Percentiles rank a stretch among this genome's conserved stretches.
phyloP scores from a whole-genome alignment of 2,113 vertebrate genomes.

The rabbit (Oryctolagus cuniculus) region mOryCun1.1 NC_091447.1:41406501-41407000 shows the following conservation, averaged over 20 bases:
- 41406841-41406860: background rate
- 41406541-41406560: slow-evolving; percentile 30
- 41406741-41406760: slow-evolving; percentile 61
- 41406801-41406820: slow-evolving; percentile 32
- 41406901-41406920: slow-evolving; percentile 18
- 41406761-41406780: slow-evolving; percentile 48
- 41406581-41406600: slow-evolving; percentile 29
- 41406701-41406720: slow-evolving; percentile 52
- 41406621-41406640: background rate
- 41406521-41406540: slow-evolving; percentile 58
- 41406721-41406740: slow-evolving; percentile 50
- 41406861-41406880: background rate
- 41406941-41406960: background rate
- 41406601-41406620: background rate
- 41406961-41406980: slow-evolving; percentile 41
- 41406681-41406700: slow-evolving; percentile 26
- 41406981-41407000: slow-evolving; percentile 25
- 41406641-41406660: slow-evolving; percentile 21
- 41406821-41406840: background rate
- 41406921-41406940: background rate
- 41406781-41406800: background rate
- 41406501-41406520: slow-evolving; percentile 64
- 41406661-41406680: slow-evolving; percentile 50
- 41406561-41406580: slow-evolving; percentile 31
- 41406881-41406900: slow-evolving; percentile 18